Conservation (phyloP, 2,113 vertebrate genomes). For the Chinchilla lanigera region DNA sequence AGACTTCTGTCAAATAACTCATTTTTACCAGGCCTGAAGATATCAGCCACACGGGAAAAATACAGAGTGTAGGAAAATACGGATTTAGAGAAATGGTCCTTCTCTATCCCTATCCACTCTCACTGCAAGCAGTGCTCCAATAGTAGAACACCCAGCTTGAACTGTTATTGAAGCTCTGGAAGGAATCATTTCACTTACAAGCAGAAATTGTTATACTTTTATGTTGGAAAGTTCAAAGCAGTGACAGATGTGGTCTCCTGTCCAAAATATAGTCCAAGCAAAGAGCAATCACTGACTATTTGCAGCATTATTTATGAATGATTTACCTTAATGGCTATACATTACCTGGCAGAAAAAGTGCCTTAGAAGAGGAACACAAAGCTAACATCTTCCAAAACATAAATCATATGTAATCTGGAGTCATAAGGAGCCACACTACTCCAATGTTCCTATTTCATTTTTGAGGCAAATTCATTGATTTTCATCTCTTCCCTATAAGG, state of each 20-base stretch:
- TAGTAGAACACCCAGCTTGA: not conserved
- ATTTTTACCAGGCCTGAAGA: constrained; percentile 36
- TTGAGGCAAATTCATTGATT: constrained; percentile 47
- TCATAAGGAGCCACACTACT: not conserved
- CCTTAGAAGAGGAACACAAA: constrained; percentile 35
- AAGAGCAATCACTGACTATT: constrained; percentile 46
- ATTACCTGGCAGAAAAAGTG: constrained; percentile 54
- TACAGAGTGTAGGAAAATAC: constrained; percentile 26
- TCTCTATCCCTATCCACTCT: not conserved
- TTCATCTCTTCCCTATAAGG: not conserved
- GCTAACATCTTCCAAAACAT: constrained; percentile 30
- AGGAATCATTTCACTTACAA: not conserved
- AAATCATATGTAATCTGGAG: not conserved
- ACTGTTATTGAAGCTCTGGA: constrained; percentile 42
- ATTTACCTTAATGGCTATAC: constrained; percentile 45
- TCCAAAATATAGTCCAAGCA: constrained; percentile 22
- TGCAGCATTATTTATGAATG: constrained; percentile 26
- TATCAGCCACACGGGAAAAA: constrained; percentile 44
- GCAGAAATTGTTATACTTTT: constrained; percentile 17
- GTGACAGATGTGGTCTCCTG: constrained; percentile 6
- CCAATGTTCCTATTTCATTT: constrained; percentile 53
- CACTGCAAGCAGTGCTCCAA: constrained; percentile 4
- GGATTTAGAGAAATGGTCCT: constrained; percentile 50
- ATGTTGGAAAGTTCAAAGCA: constrained; percentile 42
- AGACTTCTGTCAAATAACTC: constrained; percentile 63